Conservation (phyloP, 2,888 invertebrate species). For the Plagodis dolabraria region DNA sequence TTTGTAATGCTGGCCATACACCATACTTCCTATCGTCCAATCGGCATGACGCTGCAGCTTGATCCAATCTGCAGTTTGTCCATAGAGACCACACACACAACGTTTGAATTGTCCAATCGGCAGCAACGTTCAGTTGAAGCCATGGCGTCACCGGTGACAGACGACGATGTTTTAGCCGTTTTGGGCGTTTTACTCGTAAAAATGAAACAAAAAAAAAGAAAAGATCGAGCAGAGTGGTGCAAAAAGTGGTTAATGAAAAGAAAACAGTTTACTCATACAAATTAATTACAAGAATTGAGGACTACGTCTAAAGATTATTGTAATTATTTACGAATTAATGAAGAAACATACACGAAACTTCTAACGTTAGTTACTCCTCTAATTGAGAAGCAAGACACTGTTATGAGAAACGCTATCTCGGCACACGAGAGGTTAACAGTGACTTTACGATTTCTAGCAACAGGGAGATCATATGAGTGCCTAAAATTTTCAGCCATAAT, state of each 20-base stretch:
- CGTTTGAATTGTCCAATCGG: no score
- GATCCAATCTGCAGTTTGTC: no score
- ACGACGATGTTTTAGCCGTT: no score
- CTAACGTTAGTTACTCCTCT: slow-evolving; percentile 30
- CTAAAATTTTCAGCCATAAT: slow-evolving; percentile 33
- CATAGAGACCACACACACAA: no score
- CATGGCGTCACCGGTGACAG: no score
- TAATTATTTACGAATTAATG: slow-evolving; percentile 32
- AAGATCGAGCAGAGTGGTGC: no score
- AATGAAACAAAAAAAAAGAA: no score
- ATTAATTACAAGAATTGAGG: slow-evolving; percentile 23
- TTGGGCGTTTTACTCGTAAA: no score
- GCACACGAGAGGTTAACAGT: slow-evolving; percentile 32
- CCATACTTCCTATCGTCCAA: no score
- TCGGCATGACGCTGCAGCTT: no score
- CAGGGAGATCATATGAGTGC: slow-evolving; percentile 29
- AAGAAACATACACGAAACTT: slow-evolving; percentile 30
- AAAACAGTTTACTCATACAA: slow-evolving; percentile 17
- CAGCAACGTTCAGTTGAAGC: no score
- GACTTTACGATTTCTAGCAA: slow-evolving; percentile 37
- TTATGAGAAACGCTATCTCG: slow-evolving; percentile 1
- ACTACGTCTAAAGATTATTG: slow-evolving; percentile 20
- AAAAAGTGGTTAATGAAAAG: slow-evolving; percentile 24
- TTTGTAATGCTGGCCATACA: no score
- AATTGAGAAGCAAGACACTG: slow-evolving; percentile 22